phyloP scores from a whole-genome alignment of 1,140 invertebrate genomes.

The Drosophila arizonae region DNA sequence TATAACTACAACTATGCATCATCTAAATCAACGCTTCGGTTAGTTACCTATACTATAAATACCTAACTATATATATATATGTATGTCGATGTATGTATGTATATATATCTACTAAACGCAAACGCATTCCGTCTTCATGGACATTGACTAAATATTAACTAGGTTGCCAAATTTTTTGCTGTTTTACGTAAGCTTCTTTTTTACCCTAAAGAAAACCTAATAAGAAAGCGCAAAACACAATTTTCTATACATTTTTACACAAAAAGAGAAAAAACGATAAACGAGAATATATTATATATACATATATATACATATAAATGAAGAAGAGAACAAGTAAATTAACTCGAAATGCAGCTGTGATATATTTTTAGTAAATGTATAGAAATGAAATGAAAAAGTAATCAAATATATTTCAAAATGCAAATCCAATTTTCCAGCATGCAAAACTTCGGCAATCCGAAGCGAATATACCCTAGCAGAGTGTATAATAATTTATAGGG shows the following conservation, averaged over 20 bases:
- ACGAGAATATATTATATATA: constrained; percentile 4
- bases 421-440: constrained; percentile 42
- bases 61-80: constrained; percentile 47
- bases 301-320: background rate
- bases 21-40: constrained; percentile 63
- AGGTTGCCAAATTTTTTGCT: constrained; percentile 78
- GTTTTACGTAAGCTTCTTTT: constrained; percentile 58
- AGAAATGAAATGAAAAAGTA: constrained; percentile 42
- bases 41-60: constrained; percentile 72
- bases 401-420: constrained; percentile 28
- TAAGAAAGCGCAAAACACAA: constrained; percentile 34
- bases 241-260: constrained; percentile 73
- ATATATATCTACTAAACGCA: constrained; percentile 51
- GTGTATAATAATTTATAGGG: background rate
- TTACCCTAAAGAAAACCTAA: constrained; percentile 29
- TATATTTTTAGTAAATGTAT: constrained; percentile 73
- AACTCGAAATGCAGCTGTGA: constrained; percentile 79
- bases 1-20: constrained; percentile 28
- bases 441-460: constrained; percentile 22
- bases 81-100: background rate
- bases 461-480: constrained; percentile 17
- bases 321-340: constrained; percentile 38
- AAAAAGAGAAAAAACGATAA: constrained; percentile 7
- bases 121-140: constrained; percentile 71
- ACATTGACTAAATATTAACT: constrained; percentile 73